Evolutionary conservation across 2,113 vertebrate genomes (phyloP).

Genomic region (Talpa occidentalis): DNA sequence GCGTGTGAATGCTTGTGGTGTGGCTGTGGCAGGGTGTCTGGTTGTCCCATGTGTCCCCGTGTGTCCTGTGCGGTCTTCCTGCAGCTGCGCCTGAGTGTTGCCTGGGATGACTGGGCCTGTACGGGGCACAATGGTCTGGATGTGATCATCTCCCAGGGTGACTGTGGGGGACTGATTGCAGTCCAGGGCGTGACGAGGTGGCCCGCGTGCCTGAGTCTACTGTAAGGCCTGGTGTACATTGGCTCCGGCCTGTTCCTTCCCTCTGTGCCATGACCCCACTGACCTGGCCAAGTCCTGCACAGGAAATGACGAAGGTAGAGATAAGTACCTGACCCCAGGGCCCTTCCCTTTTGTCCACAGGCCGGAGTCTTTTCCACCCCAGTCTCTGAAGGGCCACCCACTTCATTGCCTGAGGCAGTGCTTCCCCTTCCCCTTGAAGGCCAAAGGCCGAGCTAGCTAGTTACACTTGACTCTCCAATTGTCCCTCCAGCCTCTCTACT

Average conservation of each 20-base stretch:
- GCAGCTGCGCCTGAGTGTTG: background rate
- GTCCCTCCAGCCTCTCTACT: background rate
- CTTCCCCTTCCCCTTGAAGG: background rate
- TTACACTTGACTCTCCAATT: background rate
- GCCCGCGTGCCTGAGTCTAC: background rate
- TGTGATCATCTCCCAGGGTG: background rate
- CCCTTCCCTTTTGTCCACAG: slow-evolving; percentile 51
- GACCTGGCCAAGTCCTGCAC: slow-evolving; percentile 47
- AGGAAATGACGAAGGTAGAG: slow-evolving; percentile 72
- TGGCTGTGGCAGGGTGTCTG: slow-evolving; percentile 21
- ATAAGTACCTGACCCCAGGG: slow-evolving; percentile 67
- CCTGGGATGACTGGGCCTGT: background rate
- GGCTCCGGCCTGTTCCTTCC: slow-evolving; percentile 51
- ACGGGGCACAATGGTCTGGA: background rate
- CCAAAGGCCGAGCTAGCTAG: background rate
- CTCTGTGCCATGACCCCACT: slow-evolving; percentile 66
- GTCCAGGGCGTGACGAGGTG: background rate
- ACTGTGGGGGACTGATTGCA: background rate
- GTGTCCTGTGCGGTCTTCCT: background rate
- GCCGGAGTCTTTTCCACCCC: background rate
- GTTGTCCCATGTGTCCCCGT: background rate
- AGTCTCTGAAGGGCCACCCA: background rate
- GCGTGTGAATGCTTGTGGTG: background rate
- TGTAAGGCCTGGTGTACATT: background rate
- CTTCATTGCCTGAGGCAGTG: background rate